Percentiles rank a stretch among this genome's conserved stretches.
Conservation (phyloP, 2,797 vertebrate species). For the Euphonia xanthogaster region DNA sequence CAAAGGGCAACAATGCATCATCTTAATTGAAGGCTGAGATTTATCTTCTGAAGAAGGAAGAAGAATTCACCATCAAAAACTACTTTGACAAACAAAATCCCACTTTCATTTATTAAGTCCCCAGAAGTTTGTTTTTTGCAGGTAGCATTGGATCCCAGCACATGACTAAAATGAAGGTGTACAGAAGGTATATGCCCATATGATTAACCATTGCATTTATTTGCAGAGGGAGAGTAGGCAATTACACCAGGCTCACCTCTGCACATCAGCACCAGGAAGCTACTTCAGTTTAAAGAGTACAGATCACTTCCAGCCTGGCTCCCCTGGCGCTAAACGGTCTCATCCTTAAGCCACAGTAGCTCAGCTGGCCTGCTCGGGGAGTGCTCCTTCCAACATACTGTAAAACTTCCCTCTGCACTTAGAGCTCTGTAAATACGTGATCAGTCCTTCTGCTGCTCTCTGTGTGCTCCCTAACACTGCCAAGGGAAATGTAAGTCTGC, state of each 20-base stretch:
- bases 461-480: not conserved
- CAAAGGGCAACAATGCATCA: accelerated
- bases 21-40: not conserved
- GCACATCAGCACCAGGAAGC: not conserved
- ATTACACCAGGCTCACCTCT: not conserved
- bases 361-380: not conserved
- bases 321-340: not conserved
- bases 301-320: not conserved
- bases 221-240: not conserved
- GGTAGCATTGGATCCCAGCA: not conserved
- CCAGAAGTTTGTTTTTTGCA: not conserved
- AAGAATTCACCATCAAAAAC: not conserved
- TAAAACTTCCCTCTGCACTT: not conserved
- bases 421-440: not conserved
- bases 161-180: not conserved
- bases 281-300: not conserved
- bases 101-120: not conserved
- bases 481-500: not conserved
- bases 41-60: not conserved
- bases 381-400: not conserved
- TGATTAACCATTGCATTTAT: not conserved
- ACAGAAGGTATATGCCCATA: accelerated
- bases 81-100: not conserved
- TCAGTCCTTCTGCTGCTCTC: not conserved
- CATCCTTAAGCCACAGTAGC: not conserved